Percentiles rank a stretch among this genome's conserved stretches.
These are phyloP conservation scores for Theocolax elegans DNA, from an alignment of 1,140 invertebrate species.

Conservation along the genomic window DNA sequence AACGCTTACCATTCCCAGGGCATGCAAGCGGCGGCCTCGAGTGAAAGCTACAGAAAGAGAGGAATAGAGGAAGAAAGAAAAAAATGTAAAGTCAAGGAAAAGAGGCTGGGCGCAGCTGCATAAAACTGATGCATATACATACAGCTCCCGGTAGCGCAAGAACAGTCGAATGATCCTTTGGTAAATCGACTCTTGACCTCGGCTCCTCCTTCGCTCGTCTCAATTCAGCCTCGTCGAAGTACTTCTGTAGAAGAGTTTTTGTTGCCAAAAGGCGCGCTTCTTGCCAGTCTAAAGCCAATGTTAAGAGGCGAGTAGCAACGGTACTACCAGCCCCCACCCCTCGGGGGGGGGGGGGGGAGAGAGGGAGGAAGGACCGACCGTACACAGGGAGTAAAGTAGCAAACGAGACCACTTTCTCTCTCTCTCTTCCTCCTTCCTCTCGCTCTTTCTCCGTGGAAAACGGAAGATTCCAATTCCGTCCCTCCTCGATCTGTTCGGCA, in stretches of 20 bases:
- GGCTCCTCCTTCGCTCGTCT: background rate
- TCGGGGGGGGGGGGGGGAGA: background rate
- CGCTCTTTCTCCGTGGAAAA: background rate
- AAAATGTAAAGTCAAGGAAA: background rate
- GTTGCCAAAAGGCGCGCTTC: slow-evolving; percentile 37
- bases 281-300: slow-evolving; percentile 31
- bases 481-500: background rate
- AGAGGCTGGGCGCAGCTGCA: background rate
- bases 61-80: background rate
- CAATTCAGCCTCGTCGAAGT: slow-evolving; percentile 29
- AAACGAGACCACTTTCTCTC: background rate
- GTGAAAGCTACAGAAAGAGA: background rate
- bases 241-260: slow-evolving; percentile 38
- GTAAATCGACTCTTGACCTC: slow-evolving; percentile 41
- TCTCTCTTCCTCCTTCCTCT: background rate
- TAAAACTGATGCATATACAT: slow-evolving; percentile 27
- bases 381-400: background rate
- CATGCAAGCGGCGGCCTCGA: background rate
- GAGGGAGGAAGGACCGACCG: background rate
- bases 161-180: slow-evolving; percentile 39
- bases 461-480: slow-evolving; percentile 32
- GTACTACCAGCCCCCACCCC: background rate
- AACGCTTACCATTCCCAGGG: background rate
- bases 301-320: slow-evolving; percentile 16
- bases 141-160: background rate